Percentiles rank a stretch among this genome's conserved stretches.
These are phyloP conservation scores for Tiliacea citrago DNA, from an alignment of 2,888 invertebrate genomes.

Conservation along the genomic window DNA sequence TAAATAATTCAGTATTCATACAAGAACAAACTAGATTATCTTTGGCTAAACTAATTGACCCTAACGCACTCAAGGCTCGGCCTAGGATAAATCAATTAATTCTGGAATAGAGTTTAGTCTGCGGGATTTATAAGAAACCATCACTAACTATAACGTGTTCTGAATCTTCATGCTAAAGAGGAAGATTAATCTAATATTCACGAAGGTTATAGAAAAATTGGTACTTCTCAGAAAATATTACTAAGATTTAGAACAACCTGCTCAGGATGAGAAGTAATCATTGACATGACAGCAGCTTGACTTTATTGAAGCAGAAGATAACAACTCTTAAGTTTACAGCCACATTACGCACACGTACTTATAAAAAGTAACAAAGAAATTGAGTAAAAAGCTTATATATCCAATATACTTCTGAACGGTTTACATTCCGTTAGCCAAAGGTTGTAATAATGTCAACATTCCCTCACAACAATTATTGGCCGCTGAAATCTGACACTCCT, in stretches of 20 bases:
- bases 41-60: conserved; percentile 54
- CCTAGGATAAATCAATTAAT: conserved; percentile 50
- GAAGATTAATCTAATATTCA: conserved; percentile 8
- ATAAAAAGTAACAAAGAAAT: background rate
- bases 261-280: background rate
- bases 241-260: background rate
- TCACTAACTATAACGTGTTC: conserved; percentile 22
- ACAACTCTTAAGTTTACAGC: background rate
- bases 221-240: background rate
- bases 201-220: background rate
- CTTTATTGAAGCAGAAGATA: background rate
- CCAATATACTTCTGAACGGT: background rate
- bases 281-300: background rate
- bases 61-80: conserved; percentile 40
- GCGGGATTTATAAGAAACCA: conserved; percentile 43
- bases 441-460: background rate
- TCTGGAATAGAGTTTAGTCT: conserved; percentile 36
- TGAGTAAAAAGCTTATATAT: too few species aligned
- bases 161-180: conserved; percentile 4
- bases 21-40: conserved; percentile 47
- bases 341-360: too few species aligned
- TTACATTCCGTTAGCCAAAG: too few species aligned
- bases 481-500: background rate
- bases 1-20: conserved; percentile 44
- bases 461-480: background rate